Evolutionary conservation across 2,888 invertebrate genomes (phyloP).

Genomic region (Sinotaia quadrata): DNA sequence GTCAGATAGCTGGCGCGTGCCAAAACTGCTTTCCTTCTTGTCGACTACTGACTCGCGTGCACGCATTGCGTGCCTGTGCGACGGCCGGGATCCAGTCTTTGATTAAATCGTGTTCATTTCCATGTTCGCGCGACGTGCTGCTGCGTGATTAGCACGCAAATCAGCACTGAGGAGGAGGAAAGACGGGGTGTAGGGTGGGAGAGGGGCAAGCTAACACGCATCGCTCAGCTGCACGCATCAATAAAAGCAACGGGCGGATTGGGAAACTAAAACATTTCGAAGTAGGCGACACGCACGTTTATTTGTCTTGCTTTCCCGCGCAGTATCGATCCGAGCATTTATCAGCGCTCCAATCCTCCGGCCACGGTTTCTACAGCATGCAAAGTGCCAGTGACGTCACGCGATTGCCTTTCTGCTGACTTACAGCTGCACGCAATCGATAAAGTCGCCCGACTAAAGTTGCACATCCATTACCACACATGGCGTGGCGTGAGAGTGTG

Average conservation of each 20-base stretch:
- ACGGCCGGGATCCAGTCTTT: slow-evolving; percentile 36
- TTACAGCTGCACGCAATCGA: background rate
- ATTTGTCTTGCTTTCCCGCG: slow-evolving; percentile 41
- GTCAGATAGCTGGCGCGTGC: slow-evolving; percentile 12
- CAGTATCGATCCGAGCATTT: slow-evolving; percentile 38
- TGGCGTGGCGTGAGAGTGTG: too few relatives aligned
- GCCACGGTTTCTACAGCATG: slow-evolving; percentile 3
- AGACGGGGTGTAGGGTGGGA: too few relatives aligned
- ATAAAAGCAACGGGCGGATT: slow-evolving; percentile 33
- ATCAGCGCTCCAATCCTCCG: slow-evolving; percentile 26
- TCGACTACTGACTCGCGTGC: slow-evolving; percentile 20
- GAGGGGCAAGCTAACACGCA: slow-evolving; percentile 25
- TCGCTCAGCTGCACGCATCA: slow-evolving; percentile 38
- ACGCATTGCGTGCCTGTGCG: slow-evolving; percentile 40
- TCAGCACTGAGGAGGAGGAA: too few relatives aligned
- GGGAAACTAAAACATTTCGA: slow-evolving; percentile 36
- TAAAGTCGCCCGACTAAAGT: background rate
- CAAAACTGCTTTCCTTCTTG: slow-evolving; percentile 14
- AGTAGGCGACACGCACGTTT: slow-evolving; percentile 37
- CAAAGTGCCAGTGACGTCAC: slow-evolving; percentile 15
- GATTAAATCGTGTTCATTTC: slow-evolving; percentile 53
- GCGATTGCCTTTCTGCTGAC: slow-evolving; percentile 1
- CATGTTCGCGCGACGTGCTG: slow-evolving; percentile 32
- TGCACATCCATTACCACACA: background rate
- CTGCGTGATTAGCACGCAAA: slow-evolving; percentile 32